Percentiles rank a stretch among this genome's conserved stretches.
phyloP scores from a whole-genome alignment of 2,888 invertebrate genomes.

The Aphidoletes aphidimyza region DNA sequence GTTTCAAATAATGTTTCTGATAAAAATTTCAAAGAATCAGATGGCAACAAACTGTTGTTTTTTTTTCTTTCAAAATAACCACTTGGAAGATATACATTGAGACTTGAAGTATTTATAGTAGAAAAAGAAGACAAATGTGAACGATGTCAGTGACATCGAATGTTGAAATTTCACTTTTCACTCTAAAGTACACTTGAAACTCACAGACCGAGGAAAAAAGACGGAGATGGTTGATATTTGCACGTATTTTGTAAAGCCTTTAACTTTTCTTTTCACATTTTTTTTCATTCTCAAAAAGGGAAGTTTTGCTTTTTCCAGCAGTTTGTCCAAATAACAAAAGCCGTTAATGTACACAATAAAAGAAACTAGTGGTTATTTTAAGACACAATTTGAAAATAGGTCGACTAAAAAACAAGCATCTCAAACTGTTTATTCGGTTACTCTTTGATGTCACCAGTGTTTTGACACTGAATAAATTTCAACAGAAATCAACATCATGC shows the following conservation, averaged over 20 bases:
- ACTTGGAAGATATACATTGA: background rate
- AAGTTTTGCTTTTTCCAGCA: background rate
- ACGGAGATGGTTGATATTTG: background rate
- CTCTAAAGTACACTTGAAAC: background rate
- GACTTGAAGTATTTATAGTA: background rate
- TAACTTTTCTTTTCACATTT: background rate
- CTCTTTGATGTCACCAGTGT: background rate
- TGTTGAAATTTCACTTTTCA: background rate
- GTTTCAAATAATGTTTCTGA: background rate
- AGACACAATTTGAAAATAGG: background rate
- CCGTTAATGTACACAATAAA: background rate
- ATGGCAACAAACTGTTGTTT: background rate
- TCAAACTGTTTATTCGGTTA: background rate
- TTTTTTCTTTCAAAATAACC: background rate
- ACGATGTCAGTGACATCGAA: constrained; percentile 2
- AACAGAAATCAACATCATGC: background rate
- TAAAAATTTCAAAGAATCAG: background rate
- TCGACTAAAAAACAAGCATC: background rate
- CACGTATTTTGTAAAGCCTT: background rate
- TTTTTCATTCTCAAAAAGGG: background rate
- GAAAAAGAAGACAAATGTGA: background rate
- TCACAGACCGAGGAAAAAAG: background rate
- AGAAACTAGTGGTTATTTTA: background rate
- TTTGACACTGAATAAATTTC: constrained; percentile 10
- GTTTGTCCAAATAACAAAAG: background rate